Evolutionary conservation across 1,140 invertebrate species (phyloP).

Genomic region (Proctacanthus coquilletti): DNA sequence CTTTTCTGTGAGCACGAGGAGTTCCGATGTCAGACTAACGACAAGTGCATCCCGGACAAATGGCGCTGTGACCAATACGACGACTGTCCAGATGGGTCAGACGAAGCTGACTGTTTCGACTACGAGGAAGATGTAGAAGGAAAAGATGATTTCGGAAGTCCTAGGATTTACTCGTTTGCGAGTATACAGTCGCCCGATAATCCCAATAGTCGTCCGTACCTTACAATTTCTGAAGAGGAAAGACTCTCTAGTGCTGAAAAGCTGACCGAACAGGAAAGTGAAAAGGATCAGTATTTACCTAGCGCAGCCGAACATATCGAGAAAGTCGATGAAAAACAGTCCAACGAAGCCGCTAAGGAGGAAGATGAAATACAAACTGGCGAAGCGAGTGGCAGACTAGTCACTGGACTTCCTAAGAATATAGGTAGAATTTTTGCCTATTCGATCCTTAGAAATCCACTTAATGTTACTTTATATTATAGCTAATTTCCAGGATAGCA

Average conservation of each 20-base stretch:
- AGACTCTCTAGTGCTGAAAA: background rate
- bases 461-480: background rate
- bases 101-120: conserved; percentile 46
- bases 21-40: conserved; percentile 38
- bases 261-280: too few species aligned
- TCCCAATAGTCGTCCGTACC: conserved; percentile 1
- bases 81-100: conserved; percentile 66
- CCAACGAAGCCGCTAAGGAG: conserved; percentile 12
- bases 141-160: conserved; percentile 13
- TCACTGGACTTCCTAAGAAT: conserved; percentile 1
- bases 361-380: conserved; percentile 16
- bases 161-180: conserved; percentile 21
- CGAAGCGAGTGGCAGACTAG: conserved; percentile 1
- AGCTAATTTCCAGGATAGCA: conserved; percentile 31
- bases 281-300: background rate
- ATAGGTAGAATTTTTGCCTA: too few species aligned
- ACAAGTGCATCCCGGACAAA: conserved; percentile 50
- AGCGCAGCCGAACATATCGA: background rate
- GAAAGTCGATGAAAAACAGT: too few species aligned
- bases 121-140: conserved; percentile 14
- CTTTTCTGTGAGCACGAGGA: conserved; percentile 35
- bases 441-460: too few species aligned
- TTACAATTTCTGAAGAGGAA: conserved; percentile 2
- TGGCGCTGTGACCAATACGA: conserved; percentile 66
- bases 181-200: conserved; percentile 17